These are phyloP conservation scores for Sarcophaga variegata DNA, from an alignment of 2,888 invertebrate species.

Conservation along the genomic window DNA sequence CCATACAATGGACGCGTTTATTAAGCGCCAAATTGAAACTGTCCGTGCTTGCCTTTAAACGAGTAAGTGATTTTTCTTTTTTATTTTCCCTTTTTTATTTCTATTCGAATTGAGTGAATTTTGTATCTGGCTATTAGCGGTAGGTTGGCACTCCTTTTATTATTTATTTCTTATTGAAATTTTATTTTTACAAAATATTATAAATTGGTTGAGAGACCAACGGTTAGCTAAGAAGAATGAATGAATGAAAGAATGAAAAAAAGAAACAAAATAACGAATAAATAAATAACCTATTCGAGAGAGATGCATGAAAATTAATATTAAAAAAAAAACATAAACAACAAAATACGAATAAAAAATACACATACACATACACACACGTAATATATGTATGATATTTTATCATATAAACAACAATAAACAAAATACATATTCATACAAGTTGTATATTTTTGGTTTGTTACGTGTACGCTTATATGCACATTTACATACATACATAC, in stretches of 20 bases:
- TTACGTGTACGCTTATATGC: neutral
- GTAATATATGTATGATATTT: too few relatives aligned
- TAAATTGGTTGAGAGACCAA: neutral
- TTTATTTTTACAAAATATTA: neutral
- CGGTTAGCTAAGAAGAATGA: neutral
- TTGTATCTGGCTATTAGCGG: neutral
- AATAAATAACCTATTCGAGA: too few relatives aligned
- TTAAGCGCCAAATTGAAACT: slow-evolving; percentile 90
- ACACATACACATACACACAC: too few relatives aligned
- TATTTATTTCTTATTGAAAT: neutral
- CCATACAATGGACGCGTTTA: slow-evolving; percentile 92
- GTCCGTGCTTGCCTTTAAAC: slow-evolving; percentile 90
- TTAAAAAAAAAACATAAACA: too few relatives aligned
- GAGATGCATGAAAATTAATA: too few relatives aligned
- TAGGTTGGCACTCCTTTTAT: neutral
- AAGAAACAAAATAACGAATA: neutral
- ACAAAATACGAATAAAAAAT: too few relatives aligned
- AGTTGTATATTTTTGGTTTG: neutral
- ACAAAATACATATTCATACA: neutral
- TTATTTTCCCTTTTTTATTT: neutral
- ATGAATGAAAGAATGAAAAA: neutral
- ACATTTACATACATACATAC: neutral
- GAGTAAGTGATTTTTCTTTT: slow-evolving; percentile 81
- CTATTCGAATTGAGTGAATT: slow-evolving; percentile 14
- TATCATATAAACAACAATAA: too few relatives aligned